Base-by-base conservation (phyloP, 2,888 invertebrate genomes). In the Megalurothrips usitatus region DNA sequence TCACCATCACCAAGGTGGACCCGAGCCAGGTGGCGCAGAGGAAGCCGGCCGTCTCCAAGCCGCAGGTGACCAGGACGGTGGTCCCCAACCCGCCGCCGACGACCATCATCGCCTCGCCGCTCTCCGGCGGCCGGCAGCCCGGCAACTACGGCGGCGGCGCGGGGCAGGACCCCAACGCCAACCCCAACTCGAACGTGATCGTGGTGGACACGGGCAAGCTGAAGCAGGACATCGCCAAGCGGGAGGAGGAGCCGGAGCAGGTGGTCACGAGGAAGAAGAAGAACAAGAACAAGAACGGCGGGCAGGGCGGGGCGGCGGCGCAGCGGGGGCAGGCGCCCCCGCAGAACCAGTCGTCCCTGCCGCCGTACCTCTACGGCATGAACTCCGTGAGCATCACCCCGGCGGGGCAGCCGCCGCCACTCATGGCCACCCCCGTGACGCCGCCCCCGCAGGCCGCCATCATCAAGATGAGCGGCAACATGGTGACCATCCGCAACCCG, bases 401-500 rank as follows among this genome's bases (percentile, higher is more conserved):
- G 23, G 68, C 68, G 11, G 68, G 68, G 3, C 68, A 75, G 26
- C 68, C 68, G 10, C 23, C 26, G 1, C 23, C 68, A 10, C n/a
- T 58, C 0, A 58, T 58, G 58, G 68, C 68, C 23, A 23, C 68
- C 0, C 23, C 68, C 9, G 68, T 26, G 10, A 19, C 58, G 17
- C 11, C 68, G 78, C 79, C 81, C 82, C 90, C 91, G 81, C 92
- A 91, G 80, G 91, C 92, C 4, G 91, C 92, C 6, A 92, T 92
- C 83, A 92, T 92, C 84, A 92, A 91, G 84, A 87, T 88, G 12
- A 91, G 91, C 83, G 92, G 92, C 82, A 92, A 92, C 14, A 95
- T 95, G 94, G 95, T 94, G 82, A 95, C 95, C 0, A 95, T 95
- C 80, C 88, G 95, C 17, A 94, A 94, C 87, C 94, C 94, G 0